Base-by-base conservation (phyloP, 2,113 vertebrate genomes). In the Pagrus major region DNA sequence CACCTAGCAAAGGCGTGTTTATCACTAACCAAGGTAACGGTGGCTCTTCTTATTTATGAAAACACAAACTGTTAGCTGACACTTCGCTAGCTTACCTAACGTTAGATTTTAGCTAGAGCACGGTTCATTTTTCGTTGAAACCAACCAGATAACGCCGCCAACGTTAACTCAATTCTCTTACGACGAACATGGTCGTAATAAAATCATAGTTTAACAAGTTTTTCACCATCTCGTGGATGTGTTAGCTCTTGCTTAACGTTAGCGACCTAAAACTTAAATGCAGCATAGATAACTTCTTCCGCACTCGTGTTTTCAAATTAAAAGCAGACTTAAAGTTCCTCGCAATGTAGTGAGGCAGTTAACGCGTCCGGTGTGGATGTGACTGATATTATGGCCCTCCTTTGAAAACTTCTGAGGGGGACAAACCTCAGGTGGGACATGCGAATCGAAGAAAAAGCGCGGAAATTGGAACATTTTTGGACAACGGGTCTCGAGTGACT, bases 21-120 rank as follows among this genome's bases (percentile, higher is more conserved):
- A 71, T 74, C 49, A 21, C 67, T 71, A 78, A n/a, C 68, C 49
- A 15, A 64, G 78, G 74, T n/a, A 82, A 90, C 80, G 37, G 37
- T 49, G 23, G 21, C 9, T 23, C 44, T n/a, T 37, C 1, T n/a
- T 37, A 0, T 44, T 49, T 27, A 39, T 29, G 31, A 31, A 47
- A 65, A 70, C 47, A 64, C 31, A 4, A 18, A 55, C 1, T 20
- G 66, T 44, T 39, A 35, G 5, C 67, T 4, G 33, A n/a, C n/a
- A n/a, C 35, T 12, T 46, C 9, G 23, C 47, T 66, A 61, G 18
- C 21, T 42, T 63, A 16, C 10, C 11, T 10, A 7, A 44, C 31
- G 33, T 64, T 5, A 35, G 6, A 8, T 39, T 39, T 33, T 39
- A 76, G 23, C 3, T 29, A 16, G 5, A 12, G 27, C 15, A 16